Evolutionary conservation across 2,888 invertebrate species (phyloP), one percentile per base, ranked within the genome.

Genomic region (Agrypnus murinus): DNA sequence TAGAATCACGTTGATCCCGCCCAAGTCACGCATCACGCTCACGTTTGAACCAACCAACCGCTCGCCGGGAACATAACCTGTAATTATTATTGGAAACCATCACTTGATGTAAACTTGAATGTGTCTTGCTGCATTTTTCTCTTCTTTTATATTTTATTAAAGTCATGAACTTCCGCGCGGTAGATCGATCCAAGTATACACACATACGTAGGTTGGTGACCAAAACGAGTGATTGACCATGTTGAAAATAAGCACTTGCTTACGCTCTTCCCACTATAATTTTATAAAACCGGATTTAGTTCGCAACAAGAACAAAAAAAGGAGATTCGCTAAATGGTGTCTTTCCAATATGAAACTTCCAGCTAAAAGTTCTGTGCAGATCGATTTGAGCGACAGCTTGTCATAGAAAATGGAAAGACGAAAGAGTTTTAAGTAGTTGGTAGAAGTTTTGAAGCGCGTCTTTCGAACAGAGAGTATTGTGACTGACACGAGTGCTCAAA

Each of bases 341-440:
- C 78, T 77, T 77, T 77, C 78, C 77, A 80, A 80, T 81, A 81
- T 81, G 79, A 77, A 78, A 81, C 81, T 81, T 80, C 75, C 79
- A 81, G 80, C 81, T 81, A 66, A 73, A 69, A 74, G 69, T 69
- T 66, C 65, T 68, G 67, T 76, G 78, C 77, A 78, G 78, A 81
- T 79, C 80, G 82, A 81, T 81, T 84, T 84, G 83, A 84, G 85
- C 84, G 85, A 85, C 85, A 84, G 84, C 75, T 84, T 85, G 85
- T 85, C 85, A 85, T 81, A 79, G 79, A 80, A 82, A 84, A 83
- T 84, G 83, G 84, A 82, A 84, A 84, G 84, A 82, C 83, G 84
- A 84, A 84, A 85, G 84, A 84, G 84, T 85, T 85, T 85, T 85
- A 85, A 85, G 84, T 84, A 85, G 84, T 85, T 84, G 81, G 82